These are phyloP conservation scores for Leptopterna dolabrata DNA, from an alignment of 2,888 invertebrate species.

Conservation along the genomic window DNA sequence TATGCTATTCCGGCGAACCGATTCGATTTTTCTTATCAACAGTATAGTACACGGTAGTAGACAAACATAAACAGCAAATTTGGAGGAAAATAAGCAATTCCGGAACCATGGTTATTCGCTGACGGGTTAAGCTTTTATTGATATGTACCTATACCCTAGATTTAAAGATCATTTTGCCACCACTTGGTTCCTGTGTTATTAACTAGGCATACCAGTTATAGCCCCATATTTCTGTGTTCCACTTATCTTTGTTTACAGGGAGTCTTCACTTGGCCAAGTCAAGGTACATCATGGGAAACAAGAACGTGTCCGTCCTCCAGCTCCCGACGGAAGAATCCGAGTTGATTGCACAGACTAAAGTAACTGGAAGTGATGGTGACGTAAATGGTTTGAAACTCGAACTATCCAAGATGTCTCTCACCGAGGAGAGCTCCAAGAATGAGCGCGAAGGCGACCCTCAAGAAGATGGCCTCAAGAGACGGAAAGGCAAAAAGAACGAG, in stretches of 20 bases:
- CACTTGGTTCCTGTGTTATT: too few relatives aligned
- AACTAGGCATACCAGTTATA: too few relatives aligned
- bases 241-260: conserved; percentile 22
- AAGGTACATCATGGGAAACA: conserved; percentile 81
- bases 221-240: neutral
- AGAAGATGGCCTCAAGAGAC: conserved; percentile 39
- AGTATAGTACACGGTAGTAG: too few relatives aligned
- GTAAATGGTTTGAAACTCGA: conserved; percentile 60
- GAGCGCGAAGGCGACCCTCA: neutral
- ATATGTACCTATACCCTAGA: too few relatives aligned
- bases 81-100: too few relatives aligned
- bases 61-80: too few relatives aligned
- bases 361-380: conserved; percentile 62
- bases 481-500: neutral
- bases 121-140: too few relatives aligned
- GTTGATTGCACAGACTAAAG: conserved; percentile 67
- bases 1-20: too few relatives aligned
- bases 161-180: too few relatives aligned
- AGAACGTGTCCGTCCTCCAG: conserved; percentile 75
- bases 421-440: neutral
- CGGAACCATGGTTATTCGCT: too few relatives aligned
- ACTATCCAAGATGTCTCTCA: conserved; percentile 43
- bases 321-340: conserved; percentile 76
- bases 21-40: too few relatives aligned
- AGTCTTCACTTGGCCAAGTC: conserved; percentile 78